Evolutionary conservation across 2,797 vertebrate species (phyloP).

Genomic region (Yasuhikotakia modesta): DNA sequence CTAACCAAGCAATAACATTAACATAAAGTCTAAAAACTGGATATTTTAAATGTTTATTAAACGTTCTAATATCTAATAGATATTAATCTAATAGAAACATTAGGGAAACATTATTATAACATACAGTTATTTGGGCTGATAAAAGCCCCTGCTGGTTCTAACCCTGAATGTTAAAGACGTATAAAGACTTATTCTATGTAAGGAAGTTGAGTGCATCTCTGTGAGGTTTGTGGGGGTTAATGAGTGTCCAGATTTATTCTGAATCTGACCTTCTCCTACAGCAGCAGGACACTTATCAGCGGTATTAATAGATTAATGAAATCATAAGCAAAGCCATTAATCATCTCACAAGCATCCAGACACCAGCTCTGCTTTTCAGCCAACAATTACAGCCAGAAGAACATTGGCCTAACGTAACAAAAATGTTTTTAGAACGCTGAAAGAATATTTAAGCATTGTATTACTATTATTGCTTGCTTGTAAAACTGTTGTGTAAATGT

Average conservation of each 20-base stretch:
- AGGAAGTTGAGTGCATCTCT: neutral
- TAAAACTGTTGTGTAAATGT: no score
- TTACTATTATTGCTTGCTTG: no score
- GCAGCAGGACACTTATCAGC: constrained; percentile 71
- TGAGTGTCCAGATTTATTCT: constrained; percentile 48
- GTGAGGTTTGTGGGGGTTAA: constrained; percentile 42
- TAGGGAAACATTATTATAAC: no score
- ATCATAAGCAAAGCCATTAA: constrained; percentile 81
- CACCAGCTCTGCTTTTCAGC: constrained; percentile 12
- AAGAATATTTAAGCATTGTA: no score
- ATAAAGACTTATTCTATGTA: neutral
- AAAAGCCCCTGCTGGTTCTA: neutral
- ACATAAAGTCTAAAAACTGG: no score
- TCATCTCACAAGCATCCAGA: constrained; percentile 67
- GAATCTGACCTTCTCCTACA: constrained; percentile 72
- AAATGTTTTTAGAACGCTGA: no score
- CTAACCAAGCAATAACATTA: no score
- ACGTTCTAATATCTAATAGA: no score
- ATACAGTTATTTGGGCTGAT: neutral
- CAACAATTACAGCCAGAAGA: no score
- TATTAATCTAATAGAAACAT: no score
- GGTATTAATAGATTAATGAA: constrained; percentile 80
- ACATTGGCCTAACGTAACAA: no score
- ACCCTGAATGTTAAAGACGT: neutral
- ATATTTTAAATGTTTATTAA: no score